These are phyloP conservation scores for Amphibalanus amphitrite DNA, from an alignment of 1,140 invertebrate genomes.

Conservation along the genomic window DNA sequence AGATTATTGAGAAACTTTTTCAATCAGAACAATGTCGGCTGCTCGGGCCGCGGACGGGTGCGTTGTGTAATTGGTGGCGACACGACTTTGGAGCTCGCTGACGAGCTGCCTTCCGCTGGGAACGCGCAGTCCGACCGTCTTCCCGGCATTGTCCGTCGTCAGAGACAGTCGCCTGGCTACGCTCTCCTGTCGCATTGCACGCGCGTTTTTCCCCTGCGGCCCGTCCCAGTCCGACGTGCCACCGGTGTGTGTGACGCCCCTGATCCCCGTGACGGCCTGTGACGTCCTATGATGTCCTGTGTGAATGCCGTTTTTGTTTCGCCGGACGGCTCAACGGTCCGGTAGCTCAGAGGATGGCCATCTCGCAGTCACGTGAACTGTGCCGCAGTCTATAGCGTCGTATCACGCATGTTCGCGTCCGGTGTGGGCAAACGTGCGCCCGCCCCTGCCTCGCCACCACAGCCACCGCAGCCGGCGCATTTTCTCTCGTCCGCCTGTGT, in stretches of 20 bases:
- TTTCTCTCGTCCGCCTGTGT: not conserved
- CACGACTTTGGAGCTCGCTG: not conserved
- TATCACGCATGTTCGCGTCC: no score
- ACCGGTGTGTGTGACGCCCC: not conserved
- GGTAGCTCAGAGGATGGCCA: no score
- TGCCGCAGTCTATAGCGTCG: no score
- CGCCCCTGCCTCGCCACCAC: no score
- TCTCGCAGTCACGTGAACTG: no score
- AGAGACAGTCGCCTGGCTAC: not conserved
- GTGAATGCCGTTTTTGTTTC: not conserved
- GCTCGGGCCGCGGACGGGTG: not conserved
- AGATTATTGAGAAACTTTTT: not conserved
- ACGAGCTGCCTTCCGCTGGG: not conserved
- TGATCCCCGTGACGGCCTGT: not conserved
- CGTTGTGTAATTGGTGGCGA: not conserved
- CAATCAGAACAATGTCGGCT: not conserved
- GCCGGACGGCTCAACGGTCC: no score
- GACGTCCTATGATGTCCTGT: not conserved
- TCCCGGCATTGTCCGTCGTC: not conserved
- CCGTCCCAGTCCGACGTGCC: not conserved
- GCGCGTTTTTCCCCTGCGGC: not conserved
- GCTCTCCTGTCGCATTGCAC: not conserved
- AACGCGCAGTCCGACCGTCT: not conserved
- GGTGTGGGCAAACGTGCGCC: no score
- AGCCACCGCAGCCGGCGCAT: not conserved